These are phyloP conservation scores for Xenopus borealis DNA, from an alignment of 2,113 vertebrate genomes.

Conservation along the genomic window DNA sequence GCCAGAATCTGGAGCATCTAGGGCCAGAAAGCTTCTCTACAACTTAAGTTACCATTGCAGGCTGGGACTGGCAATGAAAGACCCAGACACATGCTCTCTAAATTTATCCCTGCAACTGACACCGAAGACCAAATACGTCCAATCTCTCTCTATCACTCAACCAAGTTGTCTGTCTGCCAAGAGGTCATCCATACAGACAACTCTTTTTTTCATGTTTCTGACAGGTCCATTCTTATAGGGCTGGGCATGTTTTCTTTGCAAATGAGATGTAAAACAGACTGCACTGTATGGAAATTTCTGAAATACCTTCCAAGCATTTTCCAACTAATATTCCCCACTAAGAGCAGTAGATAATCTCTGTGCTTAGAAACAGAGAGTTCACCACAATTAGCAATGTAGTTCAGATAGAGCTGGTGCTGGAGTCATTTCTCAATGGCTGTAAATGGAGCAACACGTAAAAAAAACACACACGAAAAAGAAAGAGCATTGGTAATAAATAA, in stretches of 20 bases:
- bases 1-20: slow-evolving; percentile 12
- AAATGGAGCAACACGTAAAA: too few species aligned
- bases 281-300: neutral
- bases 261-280: neutral
- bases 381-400: too few species aligned
- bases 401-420: too few species aligned
- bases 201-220: neutral
- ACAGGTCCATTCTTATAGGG: neutral
- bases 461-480: too few species aligned
- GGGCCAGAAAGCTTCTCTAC: neutral
- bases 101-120: slow-evolving; percentile 61
- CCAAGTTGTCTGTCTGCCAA: slow-evolving; percentile 42
- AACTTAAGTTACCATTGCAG: slow-evolving; percentile 50
- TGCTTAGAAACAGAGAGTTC: too few species aligned
- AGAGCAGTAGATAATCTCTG: too few species aligned
- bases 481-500: too few species aligned
- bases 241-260: neutral
- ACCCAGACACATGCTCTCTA: slow-evolving; percentile 57
- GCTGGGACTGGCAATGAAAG: slow-evolving; percentile 56
- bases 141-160: slow-evolving; percentile 43
- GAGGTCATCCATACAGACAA: slow-evolving; percentile 8
- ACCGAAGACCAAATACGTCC: slow-evolving; percentile 54
- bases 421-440: too few species aligned
- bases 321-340: too few species aligned
- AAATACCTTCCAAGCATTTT: too few species aligned